Base-by-base conservation (phyloP, 2,797 vertebrate species). In the Rhinatrema bivittatum region DNA sequence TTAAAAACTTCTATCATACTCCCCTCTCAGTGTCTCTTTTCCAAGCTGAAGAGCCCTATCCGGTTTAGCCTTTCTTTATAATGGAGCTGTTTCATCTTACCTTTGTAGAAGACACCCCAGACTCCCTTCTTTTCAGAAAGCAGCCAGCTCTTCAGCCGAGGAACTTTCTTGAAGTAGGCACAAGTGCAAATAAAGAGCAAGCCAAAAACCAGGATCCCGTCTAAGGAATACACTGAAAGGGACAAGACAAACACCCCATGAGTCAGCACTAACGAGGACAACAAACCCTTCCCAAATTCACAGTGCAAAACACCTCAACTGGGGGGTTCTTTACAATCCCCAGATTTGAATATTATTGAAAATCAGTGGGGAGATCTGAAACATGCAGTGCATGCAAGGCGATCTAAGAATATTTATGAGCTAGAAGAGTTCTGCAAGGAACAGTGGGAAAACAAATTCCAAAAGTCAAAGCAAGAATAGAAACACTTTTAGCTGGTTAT, bases 81-180 rank as follows among this genome's bases (percentile, higher is more conserved):
- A n/a, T n/a, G n/a, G n/a, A n/a, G n/a, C n/a, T 22, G 3, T 2
- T 26, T 9, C 5, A 3, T 4, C 50, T 52, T 56, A 95, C 92
- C 92, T 87, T 89, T 94, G 61, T 89, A 91, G 71, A 94, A 89
- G 29, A 90, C 79, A 1, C 89, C 88, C 91, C 89, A 87, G 27
- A 97, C 66, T 2, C 94, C 94, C 26, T 89, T 91, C 63, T 94
- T 95, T 70, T 97, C 94, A 0, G 87, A 88, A 4, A 95, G 79
- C 38, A 98, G 85, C 92, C 93, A 98, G 67, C 62, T 79, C 72
- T 88, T 90, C 37, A 96, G 76, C 7, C 91, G 89, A 44, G 94
- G 94, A 21, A 97, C 93, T 65, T 97, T 97, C 71, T 90, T 90
- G 64, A 97, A 84, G 73, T 97, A 96, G 1, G 94, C 94, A 67